Evolutionary conservation across 2,797 vertebrate species (phyloP).

Genomic region (Enteromius fasciolatus): DNA sequence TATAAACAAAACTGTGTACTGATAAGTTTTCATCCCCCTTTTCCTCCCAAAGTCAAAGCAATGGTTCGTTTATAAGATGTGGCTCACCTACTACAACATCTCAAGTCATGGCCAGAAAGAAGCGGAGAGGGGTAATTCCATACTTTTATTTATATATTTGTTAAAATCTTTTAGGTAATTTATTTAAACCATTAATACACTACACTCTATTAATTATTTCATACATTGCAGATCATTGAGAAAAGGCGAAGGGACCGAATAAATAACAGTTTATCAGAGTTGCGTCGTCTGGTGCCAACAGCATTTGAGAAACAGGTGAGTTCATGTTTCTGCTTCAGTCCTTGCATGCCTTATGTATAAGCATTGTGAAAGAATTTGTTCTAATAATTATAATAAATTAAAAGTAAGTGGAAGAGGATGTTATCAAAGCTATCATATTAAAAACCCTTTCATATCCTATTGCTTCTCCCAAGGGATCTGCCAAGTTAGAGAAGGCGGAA

Average conservation of each 20-base stretch:
- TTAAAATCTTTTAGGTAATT: neutral
- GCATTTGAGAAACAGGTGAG: slow-evolving; percentile 96
- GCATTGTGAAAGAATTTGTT: neutral
- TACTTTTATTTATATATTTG: neutral
- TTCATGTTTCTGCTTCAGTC: slow-evolving; percentile 2
- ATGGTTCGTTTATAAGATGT: slow-evolving; percentile 81
- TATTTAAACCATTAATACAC: neutral
- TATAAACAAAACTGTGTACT: neutral
- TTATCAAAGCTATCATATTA: neutral
- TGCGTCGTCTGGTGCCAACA: slow-evolving; percentile 90
- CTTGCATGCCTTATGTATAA: neutral
- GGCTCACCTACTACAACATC: slow-evolving; percentile 88
- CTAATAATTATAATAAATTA: slow-evolving; percentile 1
- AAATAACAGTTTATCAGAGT: slow-evolving; percentile 92
- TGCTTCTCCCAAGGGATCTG: slow-evolving; percentile 82
- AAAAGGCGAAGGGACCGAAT: slow-evolving; percentile 95
- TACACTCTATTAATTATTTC: slow-evolving; percentile 22
- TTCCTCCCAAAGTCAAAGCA: slow-evolving; percentile 75
- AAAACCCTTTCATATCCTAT: neutral
- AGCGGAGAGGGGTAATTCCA: slow-evolving; percentile 89
- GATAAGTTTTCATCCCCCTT: neutral
- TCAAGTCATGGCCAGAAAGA: slow-evolving; percentile 92
- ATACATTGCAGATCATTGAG: slow-evolving; percentile 88
- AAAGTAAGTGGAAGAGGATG: neutral
- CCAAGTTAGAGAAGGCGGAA: slow-evolving; percentile 96